Percentiles rank a stretch among this genome's conserved stretches.
Conservation (phyloP, 2,113 vertebrate genomes). For the Proteles cristata region DNA sequence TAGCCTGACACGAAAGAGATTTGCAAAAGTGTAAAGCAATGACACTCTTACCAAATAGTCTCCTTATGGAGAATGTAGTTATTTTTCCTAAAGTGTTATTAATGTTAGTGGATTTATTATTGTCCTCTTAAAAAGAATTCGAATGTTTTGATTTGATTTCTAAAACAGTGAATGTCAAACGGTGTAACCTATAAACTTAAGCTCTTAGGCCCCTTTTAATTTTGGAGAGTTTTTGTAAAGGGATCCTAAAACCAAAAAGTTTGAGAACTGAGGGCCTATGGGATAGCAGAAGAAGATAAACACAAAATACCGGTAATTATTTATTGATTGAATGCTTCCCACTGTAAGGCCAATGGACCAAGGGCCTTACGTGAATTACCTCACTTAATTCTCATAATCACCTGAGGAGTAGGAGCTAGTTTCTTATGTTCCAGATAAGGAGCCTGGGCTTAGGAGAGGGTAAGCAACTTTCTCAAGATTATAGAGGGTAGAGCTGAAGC, state of each 20-base stretch:
- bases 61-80: background rate
- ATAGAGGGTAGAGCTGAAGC: background rate
- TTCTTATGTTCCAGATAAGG: background rate
- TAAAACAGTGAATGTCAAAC: background rate
- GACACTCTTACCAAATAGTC: background rate
- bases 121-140: background rate
- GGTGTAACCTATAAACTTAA: background rate
- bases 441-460: background rate
- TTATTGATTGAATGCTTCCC: background rate
- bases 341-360: background rate
- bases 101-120: background rate
- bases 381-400: background rate
- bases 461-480: background rate
- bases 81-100: background rate
- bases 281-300: conserved; percentile 1
- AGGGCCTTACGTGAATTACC: background rate
- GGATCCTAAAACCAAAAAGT: background rate
- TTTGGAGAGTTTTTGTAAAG: background rate
- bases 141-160: background rate
- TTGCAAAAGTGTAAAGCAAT: background rate
- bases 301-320: background rate
- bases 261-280: background rate
- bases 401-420: background rate
- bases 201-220: background rate
- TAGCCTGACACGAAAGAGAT: background rate